Evolutionary conservation across 2,113 vertebrate species (phyloP).

Genomic region (Scolopax mira): DNA sequence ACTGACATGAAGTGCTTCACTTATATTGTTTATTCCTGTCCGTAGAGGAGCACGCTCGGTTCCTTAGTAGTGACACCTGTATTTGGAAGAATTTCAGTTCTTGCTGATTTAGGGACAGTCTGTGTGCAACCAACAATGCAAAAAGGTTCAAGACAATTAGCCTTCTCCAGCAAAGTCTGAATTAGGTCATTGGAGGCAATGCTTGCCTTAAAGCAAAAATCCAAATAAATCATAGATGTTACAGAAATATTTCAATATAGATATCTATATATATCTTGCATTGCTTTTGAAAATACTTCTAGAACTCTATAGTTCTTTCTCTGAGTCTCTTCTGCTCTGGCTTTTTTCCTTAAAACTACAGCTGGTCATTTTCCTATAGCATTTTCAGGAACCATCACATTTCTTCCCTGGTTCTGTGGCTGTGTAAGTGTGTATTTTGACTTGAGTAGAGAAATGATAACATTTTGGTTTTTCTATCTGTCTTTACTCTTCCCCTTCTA

Average conservation of each 20-base stretch:
- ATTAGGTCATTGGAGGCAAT: neutral
- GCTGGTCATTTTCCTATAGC: neutral
- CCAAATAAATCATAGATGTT: neutral
- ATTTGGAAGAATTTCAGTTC: neutral
- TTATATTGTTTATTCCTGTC: neutral
- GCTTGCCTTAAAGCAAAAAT: neutral
- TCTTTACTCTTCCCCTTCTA: neutral
- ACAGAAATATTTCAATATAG: neutral
- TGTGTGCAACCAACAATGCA: neutral
- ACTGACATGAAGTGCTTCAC: neutral
- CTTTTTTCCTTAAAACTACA: neutral
- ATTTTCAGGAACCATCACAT: neutral
- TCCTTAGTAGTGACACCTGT: neutral
- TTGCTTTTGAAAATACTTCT: neutral
- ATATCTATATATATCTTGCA: neutral
- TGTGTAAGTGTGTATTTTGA: neutral
- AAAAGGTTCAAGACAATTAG: neutral
- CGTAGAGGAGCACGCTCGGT: neutral
- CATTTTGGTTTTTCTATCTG: neutral
- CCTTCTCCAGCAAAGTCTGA: neutral
- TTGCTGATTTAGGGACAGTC: neutral
- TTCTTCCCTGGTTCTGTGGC: neutral
- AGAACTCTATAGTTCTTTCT: neutral
- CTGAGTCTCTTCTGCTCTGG: neutral
- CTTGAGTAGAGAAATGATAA: neutral